Base-by-base conservation (phyloP, 2,888 invertebrate species). In the Hirudinaria manillensis region DNA sequence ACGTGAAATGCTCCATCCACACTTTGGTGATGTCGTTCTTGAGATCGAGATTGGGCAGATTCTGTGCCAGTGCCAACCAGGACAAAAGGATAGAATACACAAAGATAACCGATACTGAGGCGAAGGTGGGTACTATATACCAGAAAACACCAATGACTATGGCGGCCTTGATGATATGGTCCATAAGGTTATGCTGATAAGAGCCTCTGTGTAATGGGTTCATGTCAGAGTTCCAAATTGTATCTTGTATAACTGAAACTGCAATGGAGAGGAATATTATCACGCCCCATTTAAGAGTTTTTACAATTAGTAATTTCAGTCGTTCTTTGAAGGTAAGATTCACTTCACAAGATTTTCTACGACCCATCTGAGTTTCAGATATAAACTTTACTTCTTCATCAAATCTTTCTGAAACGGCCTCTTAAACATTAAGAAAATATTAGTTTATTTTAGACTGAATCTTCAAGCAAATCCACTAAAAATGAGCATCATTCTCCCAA, bases 1-100 rank as follows among this genome's bases (percentile, higher is more conserved):
- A 73, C 27, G 61, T 73, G 65, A 65, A 21, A 65, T 73, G 73
- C 36, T 34, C 73, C 21, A 65, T 19, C 21, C 53, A 55, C 21
- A 73, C 65, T 24, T 34, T 38, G 7, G 34, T 53, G 6, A 65
- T 19, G 24, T n/a, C 73, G 36, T 34, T 21, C 16, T 34, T 32
- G 34, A 36, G 32, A 2, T 65, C 34, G n/a, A 73, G 21, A 24
- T 29, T 21, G 38, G 73, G 73, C 21, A 73, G 73, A 38, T 73
- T 73, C 38, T 73, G 73, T 24, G 73, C 61, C n/a, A 73, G 16
- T 13, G 73, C 61, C 34, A 73, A 29, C 73, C 73, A 73, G 6
- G 73, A 73, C 27, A 73, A 36, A 34, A 73, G 55, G 24, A 73
- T 34, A 16, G 73, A 73, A 36, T 73, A 73, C n/a, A 61, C 56